These are phyloP conservation scores for Agrochola macilenta DNA, from an alignment of 2,888 invertebrate genomes.

Conservation along the genomic window DNA sequence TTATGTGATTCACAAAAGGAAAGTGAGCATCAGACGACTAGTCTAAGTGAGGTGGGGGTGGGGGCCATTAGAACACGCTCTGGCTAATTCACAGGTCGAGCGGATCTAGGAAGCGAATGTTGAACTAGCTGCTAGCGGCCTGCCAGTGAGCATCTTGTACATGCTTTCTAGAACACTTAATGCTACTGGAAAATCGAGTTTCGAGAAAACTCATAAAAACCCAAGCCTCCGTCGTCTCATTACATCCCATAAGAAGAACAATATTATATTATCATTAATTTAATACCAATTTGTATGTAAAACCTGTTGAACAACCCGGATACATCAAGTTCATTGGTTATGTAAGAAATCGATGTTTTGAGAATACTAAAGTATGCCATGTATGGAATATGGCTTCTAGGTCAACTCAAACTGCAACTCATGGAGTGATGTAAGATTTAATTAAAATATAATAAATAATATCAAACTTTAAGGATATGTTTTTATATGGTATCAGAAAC, in stretches of 20 bases:
- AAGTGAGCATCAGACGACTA: conserved; percentile 71
- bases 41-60: conserved; percentile 61
- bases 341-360: conserved; percentile 58
- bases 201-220: conserved; percentile 35
- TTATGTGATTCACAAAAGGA: conserved; percentile 77
- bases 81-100: conserved; percentile 56
- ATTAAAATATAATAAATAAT: conserved; percentile 18
- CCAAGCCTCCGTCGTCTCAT: conserved; percentile 12
- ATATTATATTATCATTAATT: conserved; percentile 24
- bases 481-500: conserved; percentile 9
- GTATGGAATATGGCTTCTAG: conserved; percentile 48
- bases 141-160: conserved; percentile 21
- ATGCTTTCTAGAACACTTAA: conserved; percentile 56
- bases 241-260: conserved; percentile 31
- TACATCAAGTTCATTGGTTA: conserved; percentile 55
- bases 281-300: conserved; percentile 45
- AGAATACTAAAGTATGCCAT: conserved; percentile 52
- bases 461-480: conserved; percentile 9
- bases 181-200: conserved; percentile 44
- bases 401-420: conserved; percentile 34
- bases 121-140: conserved; percentile 24
- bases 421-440: conserved; percentile 39
- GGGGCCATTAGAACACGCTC: conserved; percentile 61
- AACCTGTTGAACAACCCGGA: conserved; percentile 56
- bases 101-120: conserved; percentile 59